These are phyloP conservation scores for Garrulus glandarius DNA, from an alignment of 2,797 vertebrate genomes.

Conservation along the genomic window DNA sequence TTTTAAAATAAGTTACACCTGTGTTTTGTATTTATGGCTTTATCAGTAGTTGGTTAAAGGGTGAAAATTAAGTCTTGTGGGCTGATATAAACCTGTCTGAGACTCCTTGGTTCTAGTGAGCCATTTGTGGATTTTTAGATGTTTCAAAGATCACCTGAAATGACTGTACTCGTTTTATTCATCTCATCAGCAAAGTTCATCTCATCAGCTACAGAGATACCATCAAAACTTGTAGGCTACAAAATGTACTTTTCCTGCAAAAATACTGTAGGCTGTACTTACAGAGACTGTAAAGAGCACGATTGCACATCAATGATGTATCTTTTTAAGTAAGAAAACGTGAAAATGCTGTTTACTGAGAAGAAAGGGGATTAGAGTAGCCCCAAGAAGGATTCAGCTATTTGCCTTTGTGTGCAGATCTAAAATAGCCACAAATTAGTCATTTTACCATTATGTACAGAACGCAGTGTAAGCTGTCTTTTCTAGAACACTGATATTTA, in stretches of 20 bases:
- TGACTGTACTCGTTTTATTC: constrained; percentile 8
- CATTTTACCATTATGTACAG: neutral
- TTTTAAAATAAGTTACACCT: neutral
- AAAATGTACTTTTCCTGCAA: constrained; percentile 23
- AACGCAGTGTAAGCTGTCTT: neutral
- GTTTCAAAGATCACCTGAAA: neutral
- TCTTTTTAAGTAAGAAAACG: constrained; percentile 4
- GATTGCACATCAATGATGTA: neutral
- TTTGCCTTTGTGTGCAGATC: constrained; percentile 7
- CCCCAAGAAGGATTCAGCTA: constrained; percentile 10
- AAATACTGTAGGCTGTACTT: constrained; percentile 5
- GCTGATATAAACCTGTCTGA: neutral
- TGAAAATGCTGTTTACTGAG: constrained; percentile 34
- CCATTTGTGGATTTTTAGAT: neutral
- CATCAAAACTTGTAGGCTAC: constrained; percentile 12
- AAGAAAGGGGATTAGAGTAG: neutral
- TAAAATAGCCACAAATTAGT: neutral
- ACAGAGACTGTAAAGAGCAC: neutral
- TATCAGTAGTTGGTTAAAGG: neutral
- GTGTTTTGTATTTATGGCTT: neutral
- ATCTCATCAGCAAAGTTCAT: constrained; percentile 54
- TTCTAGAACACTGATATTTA: neutral
- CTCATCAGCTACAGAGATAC: constrained; percentile 24
- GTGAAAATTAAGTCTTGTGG: neutral
- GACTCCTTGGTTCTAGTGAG: neutral